Base-by-base conservation (phyloP, 2,113 vertebrate species). In the Mixornis gularis region DNA sequence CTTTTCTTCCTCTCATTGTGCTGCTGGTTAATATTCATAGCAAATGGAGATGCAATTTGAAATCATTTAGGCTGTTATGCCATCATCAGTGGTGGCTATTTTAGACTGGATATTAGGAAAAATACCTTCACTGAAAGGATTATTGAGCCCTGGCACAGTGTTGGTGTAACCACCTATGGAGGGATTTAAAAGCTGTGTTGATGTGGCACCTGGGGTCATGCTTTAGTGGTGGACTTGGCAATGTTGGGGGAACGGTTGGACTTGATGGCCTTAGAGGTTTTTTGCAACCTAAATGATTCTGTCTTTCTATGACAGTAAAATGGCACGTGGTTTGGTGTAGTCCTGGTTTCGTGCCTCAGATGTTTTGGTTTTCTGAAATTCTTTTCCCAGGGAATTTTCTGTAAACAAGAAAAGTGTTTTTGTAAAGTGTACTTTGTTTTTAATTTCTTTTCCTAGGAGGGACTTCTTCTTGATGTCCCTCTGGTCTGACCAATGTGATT, bases 291-390 rank as follows among this genome's bases (percentile, higher is more conserved):
- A 36, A 53, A 48, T 8, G 3, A 14, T 53, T 72, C 34, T 60
- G 0, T 78, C 8, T 59, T 79, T 72, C 73, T 32, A 1, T 41
- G 18, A 18, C 32, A 68, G 36, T 79, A 49, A 92, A 93, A 72
- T 44, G 26, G 13, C 26, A 44, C 0, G 0, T 51, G 59, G 10
- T n/a, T 38, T 12, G 11, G 38, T 38, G 38, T 11, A 38, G 38
- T 12, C 38, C 38, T 38, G 38, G 38, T 38, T 38, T 38, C 38
- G 11, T 38, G 38, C 38, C 38, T 38, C 10, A 38, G 38, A 38
- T 38, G 38, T 38, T 38, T 38, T 38, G 38, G 38, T 38, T 38
- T 38, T 38, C 38, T 38, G 38, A 38, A 38, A 38, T 38, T 10
- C 38, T 38, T 38, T 38, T 38, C 38, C 38, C 38, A 38, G 38